Evolutionary conservation across 1,140 invertebrate genomes (phyloP).

Genomic region (Hormaphis cornu): DNA sequence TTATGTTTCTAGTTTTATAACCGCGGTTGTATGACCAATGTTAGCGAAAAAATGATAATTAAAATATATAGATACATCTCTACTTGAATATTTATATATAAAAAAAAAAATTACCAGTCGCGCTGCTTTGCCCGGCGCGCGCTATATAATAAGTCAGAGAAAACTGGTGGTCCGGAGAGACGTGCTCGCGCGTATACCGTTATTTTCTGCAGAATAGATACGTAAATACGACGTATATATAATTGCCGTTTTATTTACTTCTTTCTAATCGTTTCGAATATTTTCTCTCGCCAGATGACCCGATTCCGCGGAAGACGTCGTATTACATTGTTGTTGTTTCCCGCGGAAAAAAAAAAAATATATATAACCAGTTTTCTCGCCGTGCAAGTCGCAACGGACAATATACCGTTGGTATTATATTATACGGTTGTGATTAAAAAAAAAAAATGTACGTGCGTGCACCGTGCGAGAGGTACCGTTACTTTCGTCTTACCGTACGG

Average conservation of each 20-base stretch:
- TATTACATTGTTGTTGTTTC: not conserved
- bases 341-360: not conserved
- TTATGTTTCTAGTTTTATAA: too few relatives aligned
- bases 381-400: too few relatives aligned
- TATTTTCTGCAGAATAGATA: not conserved
- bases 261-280: not conserved
- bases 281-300: not conserved
- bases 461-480: not conserved
- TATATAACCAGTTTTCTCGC: slow-evolving; percentile 3
- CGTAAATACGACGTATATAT: not conserved
- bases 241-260: not conserved
- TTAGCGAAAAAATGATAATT: too few relatives aligned
- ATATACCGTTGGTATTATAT: too few relatives aligned
- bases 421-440: too few relatives aligned
- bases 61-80: too few relatives aligned
- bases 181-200: not conserved
- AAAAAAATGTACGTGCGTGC: too few relatives aligned
- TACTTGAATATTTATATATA: not conserved
- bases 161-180: too few relatives aligned
- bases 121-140: too few relatives aligned
- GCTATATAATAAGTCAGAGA: too few relatives aligned
- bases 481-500: not conserved
- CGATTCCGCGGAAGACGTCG: not conserved
- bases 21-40: too few relatives aligned
- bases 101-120: not conserved